Evolutionary conservation across 1,140 invertebrate species (phyloP), one percentile per base, ranked within the genome.

Genomic region (Anadara kagoshimensis): DNA sequence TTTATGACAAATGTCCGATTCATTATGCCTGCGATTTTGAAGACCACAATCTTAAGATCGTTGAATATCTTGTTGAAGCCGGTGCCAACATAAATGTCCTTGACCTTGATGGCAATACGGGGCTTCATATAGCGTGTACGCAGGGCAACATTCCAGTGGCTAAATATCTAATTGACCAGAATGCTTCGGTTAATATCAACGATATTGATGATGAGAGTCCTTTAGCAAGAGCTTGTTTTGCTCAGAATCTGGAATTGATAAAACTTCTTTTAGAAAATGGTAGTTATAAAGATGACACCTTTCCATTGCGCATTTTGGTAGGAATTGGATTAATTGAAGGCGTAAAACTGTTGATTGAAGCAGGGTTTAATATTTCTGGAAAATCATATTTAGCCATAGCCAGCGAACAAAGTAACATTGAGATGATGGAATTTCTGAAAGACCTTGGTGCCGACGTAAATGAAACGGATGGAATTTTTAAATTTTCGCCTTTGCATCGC

Each of bases 71-170:
- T 14, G 51, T 64, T 53, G 5, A 16, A 51, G 11, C 62, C 36
- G 62, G 29, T 5, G 62, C 62, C 20, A 26, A 64, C 45, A 41
- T 53, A 51, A 36, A 64, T n/a, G 5, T 12, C 1, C 24, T 51
- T 11, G 47, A 64, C 20, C 18, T 29, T 12, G 47, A 36, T 0
- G 62, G 62, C 1, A 24, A 41, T 51, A 20, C 62, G n/a, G 45
- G 45, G n/a, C 44, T 64, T 64, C 62, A 64, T 64, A 51, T 53
- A 36, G 62, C 62, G 36, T 64, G 62, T n/a, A n/a, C 62, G 1
- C 18, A 18, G 26, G 62, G 41, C 20, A 64, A 64, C 51, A 51
- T 53, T 7, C 26, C 49, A n/a, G 51, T 64, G n/a, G 43, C 53
- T 1, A 49, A 36, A 41, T 53, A 26, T 64, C 29, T 64, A 5